Evolutionary conservation across 2,797 vertebrate genomes (phyloP).

Genomic region (Carcharodon carcharias): DNA sequence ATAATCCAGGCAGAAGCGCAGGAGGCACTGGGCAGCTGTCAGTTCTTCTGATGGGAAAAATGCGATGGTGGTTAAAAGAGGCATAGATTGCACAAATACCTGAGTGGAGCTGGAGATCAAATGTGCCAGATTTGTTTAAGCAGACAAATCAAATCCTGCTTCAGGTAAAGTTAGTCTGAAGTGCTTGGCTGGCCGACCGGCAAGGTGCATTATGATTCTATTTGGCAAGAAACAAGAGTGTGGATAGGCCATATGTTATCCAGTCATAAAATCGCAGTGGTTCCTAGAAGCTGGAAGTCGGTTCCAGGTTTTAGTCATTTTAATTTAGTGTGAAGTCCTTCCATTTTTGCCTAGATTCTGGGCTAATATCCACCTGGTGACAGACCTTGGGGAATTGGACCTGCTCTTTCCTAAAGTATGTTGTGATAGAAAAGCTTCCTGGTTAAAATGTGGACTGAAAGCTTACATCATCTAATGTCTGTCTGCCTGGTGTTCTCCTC

Average conservation of each 20-base stretch:
- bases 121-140: neutral
- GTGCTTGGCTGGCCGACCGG: neutral
- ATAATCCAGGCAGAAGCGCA: neutral
- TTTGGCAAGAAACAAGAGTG: neutral
- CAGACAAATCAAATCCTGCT: constrained; percentile 1
- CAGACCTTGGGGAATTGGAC: neutral
- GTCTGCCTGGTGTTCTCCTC: neutral
- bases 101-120: neutral
- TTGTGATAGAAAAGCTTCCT: neutral
- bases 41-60: neutral
- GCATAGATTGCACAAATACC: neutral
- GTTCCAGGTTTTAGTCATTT: neutral
- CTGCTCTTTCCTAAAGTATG: neutral
- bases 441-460: neutral
- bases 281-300: neutral
- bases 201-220: neutral
- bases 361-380: neutral
- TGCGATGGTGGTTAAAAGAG: neutral
- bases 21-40: neutral
- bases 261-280: neutral
- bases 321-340: neutral
- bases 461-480: neutral
- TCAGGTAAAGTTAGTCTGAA: neutral
- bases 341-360: neutral
- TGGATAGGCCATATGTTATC: neutral